These are phyloP conservation scores for Mystacornis crossleyi DNA, from an alignment of 2,113 vertebrate species.

Conservation along the genomic window DNA sequence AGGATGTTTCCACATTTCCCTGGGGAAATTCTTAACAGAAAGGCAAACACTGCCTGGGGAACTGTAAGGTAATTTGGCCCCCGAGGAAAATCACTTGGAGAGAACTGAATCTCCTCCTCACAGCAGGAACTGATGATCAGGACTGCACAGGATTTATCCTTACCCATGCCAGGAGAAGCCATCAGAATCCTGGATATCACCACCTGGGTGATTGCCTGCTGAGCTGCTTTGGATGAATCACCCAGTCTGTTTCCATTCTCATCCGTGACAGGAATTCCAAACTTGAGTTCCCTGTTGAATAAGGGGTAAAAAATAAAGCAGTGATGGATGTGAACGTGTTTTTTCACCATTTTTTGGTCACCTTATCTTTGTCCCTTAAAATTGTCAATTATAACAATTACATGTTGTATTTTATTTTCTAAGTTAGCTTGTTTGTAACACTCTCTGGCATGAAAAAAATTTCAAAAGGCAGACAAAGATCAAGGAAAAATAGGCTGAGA, in stretches of 20 bases:
- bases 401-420: neutral
- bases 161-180: conserved; percentile 98
- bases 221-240: conserved; percentile 90
- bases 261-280: conserved; percentile 91
- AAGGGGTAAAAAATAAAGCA: neutral
- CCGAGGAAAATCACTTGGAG: neutral
- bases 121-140: neutral
- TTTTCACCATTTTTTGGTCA: neutral
- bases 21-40: neutral
- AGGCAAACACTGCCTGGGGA: neutral
- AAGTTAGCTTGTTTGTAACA: neutral
- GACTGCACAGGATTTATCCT: neutral
- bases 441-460: neutral
- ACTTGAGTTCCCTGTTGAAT: conserved; percentile 86
- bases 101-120: neutral
- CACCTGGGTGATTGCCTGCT: conserved; percentile 94
- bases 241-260: conserved; percentile 91
- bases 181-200: conserved; percentile 96
- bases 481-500: neutral
- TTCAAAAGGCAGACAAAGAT: neutral
- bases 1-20: neutral
- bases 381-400: neutral
- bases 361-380: neutral
- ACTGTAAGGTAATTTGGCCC: neutral
- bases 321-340: neutral